Evolutionary conservation across 2,113 vertebrate species (phyloP), one percentile per base, ranked within the genome.

Genomic region (Syngnathus typhle): DNA sequence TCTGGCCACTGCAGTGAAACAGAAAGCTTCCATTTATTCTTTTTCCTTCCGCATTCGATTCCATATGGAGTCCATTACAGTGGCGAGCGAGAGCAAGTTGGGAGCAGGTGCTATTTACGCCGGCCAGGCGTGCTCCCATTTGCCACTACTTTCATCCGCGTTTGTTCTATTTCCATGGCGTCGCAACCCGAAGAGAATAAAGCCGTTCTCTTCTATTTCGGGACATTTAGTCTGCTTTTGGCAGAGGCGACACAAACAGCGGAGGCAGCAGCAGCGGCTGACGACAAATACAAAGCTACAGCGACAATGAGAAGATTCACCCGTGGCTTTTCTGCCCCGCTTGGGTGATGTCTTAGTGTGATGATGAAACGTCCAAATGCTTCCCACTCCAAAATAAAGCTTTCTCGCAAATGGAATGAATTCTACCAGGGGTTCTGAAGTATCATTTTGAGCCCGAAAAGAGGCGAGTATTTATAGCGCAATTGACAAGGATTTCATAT

Each of bases 21-120:
- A 21, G 38, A 73, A 71, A 47, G 0, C 65, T 68, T 71, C 63
- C 5, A 46, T 16, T 63, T 32, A 49, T 61, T 60, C 67, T 46
- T 46, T 60, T 47, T 56, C 38, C 27, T 21, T 56, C 43, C 60
- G 49, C 60, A 41, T 44, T 39, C 47, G 44, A 16, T 44, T 58
- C 43, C 56, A 0, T 60, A 51, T 36, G 58, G 39, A 68, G 54
- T 72, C 23, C 38, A 72, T 18, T 36, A 32, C 2, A 68, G 27
- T 27, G 49, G 38, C 32, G 49, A 60, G 60, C 41, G 13, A 10
- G 16, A 65, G 62, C n/a, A 56, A 76, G 47, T 13, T 54, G 38
- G 60, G 64, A 49, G 47, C 64, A 54, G 47, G 44, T 47, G 73
- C 13, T 6, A 32, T 65, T 54, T 32, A 59, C 32, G 38, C 64